phyloP scores from a whole-genome alignment of 2,888 invertebrate species.

The Spilarctia lutea region DNA sequence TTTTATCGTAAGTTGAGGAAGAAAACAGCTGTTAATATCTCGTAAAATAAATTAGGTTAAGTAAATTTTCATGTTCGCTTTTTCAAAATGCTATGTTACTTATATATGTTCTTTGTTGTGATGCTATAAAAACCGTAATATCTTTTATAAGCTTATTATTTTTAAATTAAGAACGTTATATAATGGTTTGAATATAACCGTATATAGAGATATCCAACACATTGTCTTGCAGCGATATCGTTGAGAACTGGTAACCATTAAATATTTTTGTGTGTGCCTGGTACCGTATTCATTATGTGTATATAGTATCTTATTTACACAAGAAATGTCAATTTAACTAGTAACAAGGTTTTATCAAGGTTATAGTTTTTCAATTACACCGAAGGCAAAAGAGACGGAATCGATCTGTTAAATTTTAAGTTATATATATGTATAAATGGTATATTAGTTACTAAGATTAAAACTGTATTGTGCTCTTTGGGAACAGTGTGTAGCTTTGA shows the following conservation, averaged over 20 bases:
- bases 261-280: neutral
- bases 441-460: too few relatives aligned
- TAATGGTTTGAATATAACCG: neutral
- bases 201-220: neutral
- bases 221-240: too few relatives aligned
- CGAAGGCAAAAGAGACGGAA: too few relatives aligned
- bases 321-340: neutral
- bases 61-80: constrained; percentile 17
- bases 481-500: too few relatives aligned
- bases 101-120: neutral
- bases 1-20: constrained; percentile 26
- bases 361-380: too few relatives aligned
- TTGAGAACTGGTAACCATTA: neutral
- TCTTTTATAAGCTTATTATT: neutral
- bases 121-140: constrained; percentile 6
- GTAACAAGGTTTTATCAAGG: too few relatives aligned
- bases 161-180: too few relatives aligned
- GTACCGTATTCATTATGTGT: neutral
- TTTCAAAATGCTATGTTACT: constrained; percentile 2
- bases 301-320: neutral
- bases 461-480: too few relatives aligned
- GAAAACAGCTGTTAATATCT: constrained; percentile 19
- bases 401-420: too few relatives aligned
- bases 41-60: constrained; percentile 24
- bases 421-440: too few relatives aligned